Evolutionary conservation across 2,888 invertebrate genomes (phyloP), one percentile per base, ranked within the genome.

Genomic region (Plusia festucae): DNA sequence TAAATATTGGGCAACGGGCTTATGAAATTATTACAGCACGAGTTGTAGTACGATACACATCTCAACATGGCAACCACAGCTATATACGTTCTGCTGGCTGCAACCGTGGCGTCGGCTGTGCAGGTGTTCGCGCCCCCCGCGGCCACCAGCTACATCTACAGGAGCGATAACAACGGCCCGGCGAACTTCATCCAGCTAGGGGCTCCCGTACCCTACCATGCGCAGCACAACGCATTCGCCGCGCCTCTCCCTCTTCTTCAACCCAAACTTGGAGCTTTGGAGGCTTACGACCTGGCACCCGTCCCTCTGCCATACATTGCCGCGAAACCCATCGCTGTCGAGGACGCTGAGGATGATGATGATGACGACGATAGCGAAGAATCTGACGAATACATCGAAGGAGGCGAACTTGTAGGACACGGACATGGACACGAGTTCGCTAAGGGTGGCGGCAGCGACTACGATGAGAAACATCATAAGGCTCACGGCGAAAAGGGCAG

Each of bases 401-500:
- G 82, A 46, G 88, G 81, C 11, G 85, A 82, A 53, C 69, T 83
- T 24, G 80, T 70, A 6, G 85, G 76, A 6, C 78, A 60, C 8
- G 46, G 46, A 20, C 70, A 87, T 7, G 88, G 83, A 2, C 82
- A 88, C 18, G 84, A 74, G 1, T 90, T 84, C 62, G 90, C 91
- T 69, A 90, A 92, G 60, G 95, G 94, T 2, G 95, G 87, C 5
- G 96, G 96, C 11, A 93, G 92, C 44, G 90, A 95, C 57, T 95
- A 95, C 79, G 91, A 87, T 1, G 92, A 93, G 53, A 89, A 92
- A 60, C 93, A 95, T 70, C 94, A 95, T 66, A 88, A 94, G 0
- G 93, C 92, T 60, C 90, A 95, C 27, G 96, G 96, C 0, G 95
- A 95, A 66, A 96, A 96, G 63, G 96, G 95, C 24, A 92, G 93